These are phyloP conservation scores for Crossaster papposus DNA, from an alignment of 53 echinoderm and acorn worm genomes.

Conservation along the genomic window DNA sequence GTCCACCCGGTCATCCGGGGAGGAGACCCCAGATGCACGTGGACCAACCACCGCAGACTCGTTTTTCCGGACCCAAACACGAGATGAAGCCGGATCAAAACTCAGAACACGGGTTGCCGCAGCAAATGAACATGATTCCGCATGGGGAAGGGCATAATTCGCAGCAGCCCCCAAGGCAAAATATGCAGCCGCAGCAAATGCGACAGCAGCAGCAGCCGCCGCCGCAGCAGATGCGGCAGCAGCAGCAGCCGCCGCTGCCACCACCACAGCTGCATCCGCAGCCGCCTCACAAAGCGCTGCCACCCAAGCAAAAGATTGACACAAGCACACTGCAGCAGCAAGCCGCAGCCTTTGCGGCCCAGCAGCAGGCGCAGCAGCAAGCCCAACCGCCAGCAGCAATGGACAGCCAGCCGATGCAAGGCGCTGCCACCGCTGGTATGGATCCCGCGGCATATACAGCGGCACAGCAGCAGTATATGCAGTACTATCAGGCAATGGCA, in stretches of 20 bases:
- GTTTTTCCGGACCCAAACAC: constrained; percentile 4
- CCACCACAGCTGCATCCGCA: too few species aligned
- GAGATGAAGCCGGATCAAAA: not conserved
- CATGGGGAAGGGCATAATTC: not conserved
- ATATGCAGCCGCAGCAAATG: not conserved
- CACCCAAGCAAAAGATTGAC: constrained; percentile 47
- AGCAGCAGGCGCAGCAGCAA: constrained; percentile 60
- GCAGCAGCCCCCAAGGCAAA: not conserved
- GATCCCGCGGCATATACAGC: constrained; percentile 80
- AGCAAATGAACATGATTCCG: constrained; percentile 1
- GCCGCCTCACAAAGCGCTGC: not conserved
- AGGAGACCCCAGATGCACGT: not conserved
- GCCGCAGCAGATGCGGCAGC: not conserved
- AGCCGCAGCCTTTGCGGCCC: constrained; percentile 55
- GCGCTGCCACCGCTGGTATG: constrained; percentile 43
- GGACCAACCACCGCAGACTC: not conserved
- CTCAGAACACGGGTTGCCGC: not conserved
- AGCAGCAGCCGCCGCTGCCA: not conserved
- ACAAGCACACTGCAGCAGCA: constrained; percentile 54
- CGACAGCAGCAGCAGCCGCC: not conserved
- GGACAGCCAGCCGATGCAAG: constrained; percentile 38
- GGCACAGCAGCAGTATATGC: constrained; percentile 80
- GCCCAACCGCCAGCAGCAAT: constrained; percentile 63
- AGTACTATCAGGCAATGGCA: constrained; percentile 92
- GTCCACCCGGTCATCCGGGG: not conserved